Percentiles rank a stretch among this genome's conserved stretches.
Conservation (phyloP, 1,140 invertebrate species). For the Drosophila sucinea region DNA sequence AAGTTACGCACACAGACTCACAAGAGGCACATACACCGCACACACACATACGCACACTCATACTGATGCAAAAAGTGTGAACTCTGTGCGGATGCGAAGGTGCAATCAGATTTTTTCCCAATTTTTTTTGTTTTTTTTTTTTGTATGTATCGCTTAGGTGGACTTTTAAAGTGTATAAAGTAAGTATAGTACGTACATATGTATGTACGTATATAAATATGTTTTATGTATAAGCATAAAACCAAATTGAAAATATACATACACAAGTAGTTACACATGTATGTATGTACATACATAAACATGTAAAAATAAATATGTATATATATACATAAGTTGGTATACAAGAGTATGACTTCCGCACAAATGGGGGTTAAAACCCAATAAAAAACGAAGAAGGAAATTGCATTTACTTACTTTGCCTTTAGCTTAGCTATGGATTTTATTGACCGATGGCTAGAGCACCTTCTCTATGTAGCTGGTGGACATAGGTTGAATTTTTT, state of each 20-base stretch:
- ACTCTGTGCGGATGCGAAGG: conserved; percentile 65
- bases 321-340: conserved; percentile 1
- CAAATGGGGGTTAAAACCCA: neutral
- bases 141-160: neutral
- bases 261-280: too few relatives aligned
- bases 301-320: neutral
- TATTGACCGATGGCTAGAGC: neutral
- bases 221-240: conserved; percentile 7
- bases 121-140: conserved; percentile 34
- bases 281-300: neutral
- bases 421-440: neutral
- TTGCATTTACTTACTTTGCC: conserved; percentile 43
- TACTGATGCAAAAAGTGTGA: conserved; percentile 57
- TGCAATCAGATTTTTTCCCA: conserved; percentile 63
- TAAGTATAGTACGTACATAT: conserved; percentile 32
- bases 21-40: conserved; percentile 9
- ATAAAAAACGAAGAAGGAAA: neutral
- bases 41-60: conserved; percentile 20
- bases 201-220: conserved; percentile 15
- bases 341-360: conserved; percentile 5
- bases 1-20: conserved; percentile 11
- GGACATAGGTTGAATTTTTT: neutral
- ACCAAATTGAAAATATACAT: too few relatives aligned
- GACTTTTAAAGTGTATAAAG: too few relatives aligned
- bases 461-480: neutral